Base-by-base conservation (phyloP, 2,888 invertebrate genomes). In the Lasioglossum morio region DNA sequence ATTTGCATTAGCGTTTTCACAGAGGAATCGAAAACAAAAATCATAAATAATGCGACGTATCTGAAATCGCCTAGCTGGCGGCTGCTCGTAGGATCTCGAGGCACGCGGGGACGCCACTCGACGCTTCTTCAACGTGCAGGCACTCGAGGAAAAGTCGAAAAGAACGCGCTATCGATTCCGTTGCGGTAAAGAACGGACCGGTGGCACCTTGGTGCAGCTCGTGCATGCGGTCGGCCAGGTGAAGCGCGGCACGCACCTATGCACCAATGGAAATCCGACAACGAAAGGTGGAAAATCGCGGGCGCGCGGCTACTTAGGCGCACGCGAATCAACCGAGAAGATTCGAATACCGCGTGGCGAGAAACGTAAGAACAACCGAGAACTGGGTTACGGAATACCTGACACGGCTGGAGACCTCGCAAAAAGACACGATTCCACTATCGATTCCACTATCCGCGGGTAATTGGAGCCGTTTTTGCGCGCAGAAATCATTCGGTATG, bases 81-180 rank as follows among this genome's bases (percentile, higher is more conserved):
- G 12, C 12, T 63, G 57, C 57, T 66, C 34, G 19, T 8, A 5
- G 69, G 23, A 69, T 69, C n/a, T 69, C 40, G 69, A 12, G 37
- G 69, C 8, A 30, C 30, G 43, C 8, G 23, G 53, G 27, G 60
- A 57, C 37, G n/a, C 12, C 46, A 14, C 30, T 60, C 60, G 70
- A 19, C 16, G 57, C 43, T 72, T 27, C 57, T 63, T 27, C 34
- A 23, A 10, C 4, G 57, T 27, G 27, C 27, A 16, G 23, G 23
- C 40, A 48, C 74, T 90, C 48, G 69, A 81, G 82, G 80, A 70
- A 89, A 81, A 77, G 81, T 79, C 72, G 81, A 87, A 87, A 81
- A 72, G 79, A 85, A 69, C 80, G 79, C 72, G 77, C 53, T 91
- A 90, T 90, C 81, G 90, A 90, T 90, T 90, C 81, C 81, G 79